phyloP scores from a whole-genome alignment of 2,113 vertebrate genomes.

The Sclerurus mexicanus region DNA sequence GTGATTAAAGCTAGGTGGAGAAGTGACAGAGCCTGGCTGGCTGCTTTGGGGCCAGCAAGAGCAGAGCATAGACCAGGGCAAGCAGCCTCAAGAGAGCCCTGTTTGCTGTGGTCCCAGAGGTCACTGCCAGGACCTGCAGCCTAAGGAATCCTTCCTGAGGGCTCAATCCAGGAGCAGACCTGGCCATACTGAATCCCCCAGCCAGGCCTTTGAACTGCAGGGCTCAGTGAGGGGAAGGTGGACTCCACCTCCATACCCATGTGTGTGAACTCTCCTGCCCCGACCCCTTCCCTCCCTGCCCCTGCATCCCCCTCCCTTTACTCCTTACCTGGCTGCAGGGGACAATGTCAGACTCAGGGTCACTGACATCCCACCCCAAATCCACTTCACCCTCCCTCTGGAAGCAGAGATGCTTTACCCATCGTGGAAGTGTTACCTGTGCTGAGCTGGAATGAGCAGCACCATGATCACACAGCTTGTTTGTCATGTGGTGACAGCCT shows the following conservation, averaged over 20 bases:
- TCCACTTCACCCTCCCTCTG: background rate
- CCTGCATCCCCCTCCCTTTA: background rate
- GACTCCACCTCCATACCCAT: background rate
- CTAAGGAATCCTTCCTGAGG: background rate
- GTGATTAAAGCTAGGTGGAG: background rate
- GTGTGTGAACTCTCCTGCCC: no score
- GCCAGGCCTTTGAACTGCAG: rapidly evolving
- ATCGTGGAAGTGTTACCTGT: rapidly evolving
- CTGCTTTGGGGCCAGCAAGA: background rate
- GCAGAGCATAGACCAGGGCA: background rate
- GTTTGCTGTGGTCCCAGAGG: no score
- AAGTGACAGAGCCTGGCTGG: background rate
- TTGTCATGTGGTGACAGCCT: background rate
- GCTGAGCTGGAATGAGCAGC: background rate
- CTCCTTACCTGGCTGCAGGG: background rate
- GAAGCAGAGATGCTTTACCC: background rate
- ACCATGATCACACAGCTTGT: rapidly evolving
- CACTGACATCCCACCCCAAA: background rate
- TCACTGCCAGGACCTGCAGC: background rate
- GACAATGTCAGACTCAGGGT: background rate
- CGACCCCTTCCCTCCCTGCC: no score
- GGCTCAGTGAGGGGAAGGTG: background rate
- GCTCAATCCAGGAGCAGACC: background rate
- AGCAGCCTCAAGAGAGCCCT: rapidly evolving
- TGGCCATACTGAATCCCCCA: background rate